Evolutionary conservation across 2,888 invertebrate genomes (phyloP).

Genomic region (Chrysodeixis includens): DNA sequence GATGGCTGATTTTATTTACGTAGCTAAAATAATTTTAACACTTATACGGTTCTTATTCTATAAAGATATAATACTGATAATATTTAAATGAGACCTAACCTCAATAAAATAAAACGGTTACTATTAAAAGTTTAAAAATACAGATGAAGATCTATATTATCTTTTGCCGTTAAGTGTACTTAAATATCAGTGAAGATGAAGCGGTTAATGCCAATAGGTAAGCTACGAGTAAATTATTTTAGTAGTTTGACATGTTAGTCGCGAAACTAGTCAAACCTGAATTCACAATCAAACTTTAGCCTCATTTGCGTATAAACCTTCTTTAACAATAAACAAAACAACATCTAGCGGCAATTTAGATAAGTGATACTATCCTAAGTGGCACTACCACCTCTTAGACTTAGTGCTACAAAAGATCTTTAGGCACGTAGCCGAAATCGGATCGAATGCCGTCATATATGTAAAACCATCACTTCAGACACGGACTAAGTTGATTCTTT

Average conservation of each 20-base stretch:
- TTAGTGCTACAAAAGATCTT: too few species aligned
- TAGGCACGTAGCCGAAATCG: too few species aligned
- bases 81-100: not conserved
- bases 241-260: not conserved
- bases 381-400: too few species aligned
- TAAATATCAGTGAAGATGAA: conserved; percentile 38
- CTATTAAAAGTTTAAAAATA: not conserved
- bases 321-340: not conserved
- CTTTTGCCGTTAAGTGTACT: conserved; percentile 20
- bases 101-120: too few species aligned
- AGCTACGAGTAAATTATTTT: not conserved
- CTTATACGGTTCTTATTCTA: too few species aligned
- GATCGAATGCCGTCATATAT: too few species aligned
- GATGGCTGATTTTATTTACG: too few species aligned
- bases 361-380: too few species aligned
- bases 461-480: too few species aligned
- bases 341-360: too few species aligned
- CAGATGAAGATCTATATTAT: not conserved
- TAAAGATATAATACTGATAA: not conserved
- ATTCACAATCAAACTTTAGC: not conserved
- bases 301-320: not conserved
- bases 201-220: conserved; percentile 20
- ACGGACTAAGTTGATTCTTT: too few species aligned
- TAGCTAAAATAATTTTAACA: too few species aligned
- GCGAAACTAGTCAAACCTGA: not conserved